Percentiles rank a stretch among this genome's conserved stretches.
Conservation (phyloP, 1,140 invertebrate genomes). For the Drosophila equinoxialis region DNA sequence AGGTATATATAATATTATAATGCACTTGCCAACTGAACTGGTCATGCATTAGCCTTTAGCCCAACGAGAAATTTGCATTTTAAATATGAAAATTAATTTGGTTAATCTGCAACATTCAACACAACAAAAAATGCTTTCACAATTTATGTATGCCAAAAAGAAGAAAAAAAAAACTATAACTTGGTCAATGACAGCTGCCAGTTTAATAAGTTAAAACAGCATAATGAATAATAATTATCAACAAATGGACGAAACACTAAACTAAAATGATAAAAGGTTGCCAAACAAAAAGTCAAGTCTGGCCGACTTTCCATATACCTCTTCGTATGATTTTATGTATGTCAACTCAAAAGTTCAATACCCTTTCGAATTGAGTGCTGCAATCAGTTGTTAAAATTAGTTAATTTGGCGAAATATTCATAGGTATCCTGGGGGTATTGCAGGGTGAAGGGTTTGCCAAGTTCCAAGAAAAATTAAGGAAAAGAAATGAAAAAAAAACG, state of each 20-base stretch:
- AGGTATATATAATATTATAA: no score
- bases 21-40: no score
- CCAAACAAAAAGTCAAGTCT: background rate
- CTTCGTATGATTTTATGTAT: background rate
- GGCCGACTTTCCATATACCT: no score
- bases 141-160: constrained; percentile 19
- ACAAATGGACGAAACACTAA: constrained; percentile 13
- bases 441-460: no score
- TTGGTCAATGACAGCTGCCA: constrained; percentile 48
- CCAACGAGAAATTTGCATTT: background rate
- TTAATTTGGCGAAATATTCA: no score
- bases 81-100: background rate
- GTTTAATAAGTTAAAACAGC: constrained; percentile 21
- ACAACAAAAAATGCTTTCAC: constrained; percentile 31
- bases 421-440: no score
- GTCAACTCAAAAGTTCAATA: background rate
- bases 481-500: constrained; percentile 33
- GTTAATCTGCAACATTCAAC: background rate
- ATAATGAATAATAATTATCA: constrained; percentile 71
- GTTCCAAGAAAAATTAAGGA: constrained; percentile 16
- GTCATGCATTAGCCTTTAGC: background rate
- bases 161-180: constrained; percentile 25
- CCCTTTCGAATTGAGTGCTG: background rate
- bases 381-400: no score
- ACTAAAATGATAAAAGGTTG: background rate